These are phyloP conservation scores for Todiramphus chloris DNA, from an alignment of 2,113 vertebrate genomes.

Conservation along the genomic window DNA sequence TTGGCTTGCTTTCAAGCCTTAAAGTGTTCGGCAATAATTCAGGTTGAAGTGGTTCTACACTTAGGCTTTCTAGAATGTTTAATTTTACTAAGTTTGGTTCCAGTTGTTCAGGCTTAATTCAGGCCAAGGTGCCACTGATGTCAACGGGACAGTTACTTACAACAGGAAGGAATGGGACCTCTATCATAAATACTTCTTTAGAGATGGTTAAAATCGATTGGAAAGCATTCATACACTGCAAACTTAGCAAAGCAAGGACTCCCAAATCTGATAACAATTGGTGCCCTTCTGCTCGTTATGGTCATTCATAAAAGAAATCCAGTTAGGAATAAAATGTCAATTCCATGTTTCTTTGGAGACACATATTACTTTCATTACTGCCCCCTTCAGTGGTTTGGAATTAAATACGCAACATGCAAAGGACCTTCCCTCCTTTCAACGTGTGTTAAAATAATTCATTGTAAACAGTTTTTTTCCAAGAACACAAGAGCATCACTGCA, in stretches of 20 bases:
- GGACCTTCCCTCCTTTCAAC: background rate
- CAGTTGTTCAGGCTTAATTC: background rate
- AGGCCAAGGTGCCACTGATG: background rate
- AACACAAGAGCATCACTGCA: background rate
- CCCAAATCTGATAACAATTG: background rate
- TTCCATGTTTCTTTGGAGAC: background rate
- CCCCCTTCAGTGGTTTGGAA: background rate
- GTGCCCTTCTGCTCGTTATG: background rate
- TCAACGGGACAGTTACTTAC: background rate
- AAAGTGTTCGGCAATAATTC: background rate
- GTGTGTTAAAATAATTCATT: background rate
- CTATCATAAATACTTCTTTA: background rate
- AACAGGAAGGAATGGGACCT: background rate
- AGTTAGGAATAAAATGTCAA: background rate
- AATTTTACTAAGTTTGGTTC: background rate
- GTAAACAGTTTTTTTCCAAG: background rate
- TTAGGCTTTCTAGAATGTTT: background rate
- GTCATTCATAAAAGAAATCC: background rate
- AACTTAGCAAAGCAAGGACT: background rate
- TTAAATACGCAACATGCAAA: background rate
- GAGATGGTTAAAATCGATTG: background rate
- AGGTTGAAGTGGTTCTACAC: background rate
- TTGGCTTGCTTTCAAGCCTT: background rate
- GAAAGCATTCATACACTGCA: background rate
- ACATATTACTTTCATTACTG: background rate